These are phyloP conservation scores for Spatulosminthurus flaviceps DNA, from an alignment of 2,888 invertebrate species.

Conservation along the genomic window DNA sequence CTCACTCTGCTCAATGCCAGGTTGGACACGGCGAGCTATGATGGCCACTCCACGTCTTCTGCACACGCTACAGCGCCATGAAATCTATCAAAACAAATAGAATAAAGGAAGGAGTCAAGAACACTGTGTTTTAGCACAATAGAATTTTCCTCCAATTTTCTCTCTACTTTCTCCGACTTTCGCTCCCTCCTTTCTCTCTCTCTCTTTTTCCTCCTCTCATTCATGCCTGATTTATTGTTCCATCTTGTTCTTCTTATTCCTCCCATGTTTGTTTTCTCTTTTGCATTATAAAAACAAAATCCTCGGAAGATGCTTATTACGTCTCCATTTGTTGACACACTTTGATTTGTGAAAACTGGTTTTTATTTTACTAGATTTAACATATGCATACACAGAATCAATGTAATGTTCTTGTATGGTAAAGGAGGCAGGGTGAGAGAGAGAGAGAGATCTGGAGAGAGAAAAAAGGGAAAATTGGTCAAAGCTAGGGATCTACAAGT, in stretches of 20 bases:
- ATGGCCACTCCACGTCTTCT: slow-evolving; percentile 68
- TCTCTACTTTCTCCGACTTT: too few species aligned
- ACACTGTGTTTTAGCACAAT: not conserved
- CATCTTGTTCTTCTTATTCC: too few species aligned
- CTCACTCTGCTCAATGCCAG: slow-evolving; percentile 61
- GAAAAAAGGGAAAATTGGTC: too few species aligned
- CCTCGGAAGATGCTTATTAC: not conserved
- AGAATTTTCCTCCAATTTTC: too few species aligned
- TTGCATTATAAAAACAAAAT: not conserved
- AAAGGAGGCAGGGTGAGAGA: too few species aligned
- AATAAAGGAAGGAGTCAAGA: not conserved
- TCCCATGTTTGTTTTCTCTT: too few species aligned
- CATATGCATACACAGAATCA: not conserved
- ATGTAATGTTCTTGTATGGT: too few species aligned
- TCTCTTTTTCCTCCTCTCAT: too few species aligned
- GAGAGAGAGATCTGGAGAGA: too few species aligned
- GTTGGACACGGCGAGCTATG: slow-evolving; percentile 61
- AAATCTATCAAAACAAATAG: slow-evolving; percentile 69
- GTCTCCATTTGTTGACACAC: slow-evolving; percentile 6
- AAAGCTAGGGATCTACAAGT: too few species aligned
- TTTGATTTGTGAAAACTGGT: not conserved
- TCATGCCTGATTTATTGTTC: too few species aligned
- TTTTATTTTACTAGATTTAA: not conserved
- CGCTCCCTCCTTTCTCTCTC: too few species aligned
- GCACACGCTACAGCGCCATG: slow-evolving; percentile 91